These are phyloP conservation scores for Ceyx cyanopectus DNA, from an alignment of 2,113 vertebrate genomes.

Conservation along the genomic window DNA sequence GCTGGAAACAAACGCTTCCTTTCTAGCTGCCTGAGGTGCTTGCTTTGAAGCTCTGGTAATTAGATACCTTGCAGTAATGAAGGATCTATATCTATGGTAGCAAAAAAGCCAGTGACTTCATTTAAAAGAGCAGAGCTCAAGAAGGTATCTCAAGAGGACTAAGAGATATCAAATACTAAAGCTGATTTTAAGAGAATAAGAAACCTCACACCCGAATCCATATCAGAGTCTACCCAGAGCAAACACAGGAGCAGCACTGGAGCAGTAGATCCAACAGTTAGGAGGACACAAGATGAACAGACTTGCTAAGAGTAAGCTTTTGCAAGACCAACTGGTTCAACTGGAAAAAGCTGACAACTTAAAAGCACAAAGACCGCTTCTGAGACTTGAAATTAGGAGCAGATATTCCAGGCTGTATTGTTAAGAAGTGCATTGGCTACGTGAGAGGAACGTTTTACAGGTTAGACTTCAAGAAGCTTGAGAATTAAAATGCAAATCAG, in stretches of 20 bases:
- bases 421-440: neutral
- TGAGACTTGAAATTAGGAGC: neutral
- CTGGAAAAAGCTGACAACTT: neutral
- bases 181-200: neutral
- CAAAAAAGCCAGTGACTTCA: neutral
- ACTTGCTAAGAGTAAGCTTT: neutral
- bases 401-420: neutral
- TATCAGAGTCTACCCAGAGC: neutral
- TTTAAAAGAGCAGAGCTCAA: neutral
- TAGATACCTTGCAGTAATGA: conserved; percentile 24
- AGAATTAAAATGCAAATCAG: neutral
- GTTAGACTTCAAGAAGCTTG: neutral
- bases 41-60: conserved; percentile 53
- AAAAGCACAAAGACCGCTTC: neutral
- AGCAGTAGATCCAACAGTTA: rapidly evolving
- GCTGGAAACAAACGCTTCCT: conserved; percentile 38
- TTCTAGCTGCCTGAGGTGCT: conserved; percentile 34
- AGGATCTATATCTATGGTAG: neutral
- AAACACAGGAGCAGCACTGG: rapidly evolving
- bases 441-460: neutral
- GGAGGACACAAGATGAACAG: neutral
- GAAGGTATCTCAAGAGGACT: neutral
- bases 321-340: neutral
- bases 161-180: neutral
- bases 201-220: neutral